A percentile compares a stretch with the other conserved stretches of the same genome.
Evolutionary conservation across 2,113 vertebrate genomes (phyloP).

Genomic region (Falcunculus frontatus): DNA sequence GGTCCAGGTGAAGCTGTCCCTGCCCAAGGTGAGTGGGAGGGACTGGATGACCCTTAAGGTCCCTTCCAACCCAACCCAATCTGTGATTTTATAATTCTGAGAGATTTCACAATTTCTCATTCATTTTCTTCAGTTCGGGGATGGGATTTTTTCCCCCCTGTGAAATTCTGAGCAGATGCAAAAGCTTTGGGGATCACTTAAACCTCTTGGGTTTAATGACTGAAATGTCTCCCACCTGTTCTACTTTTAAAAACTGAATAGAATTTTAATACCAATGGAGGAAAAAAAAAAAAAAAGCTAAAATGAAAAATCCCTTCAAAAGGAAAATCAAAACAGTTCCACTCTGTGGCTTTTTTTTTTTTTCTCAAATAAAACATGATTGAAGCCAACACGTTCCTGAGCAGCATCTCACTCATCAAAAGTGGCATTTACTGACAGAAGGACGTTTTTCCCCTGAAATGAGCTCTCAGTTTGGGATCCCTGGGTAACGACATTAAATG

Average conservation of each 20-base stretch:
- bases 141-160: too few relatives aligned
- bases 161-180: neutral
- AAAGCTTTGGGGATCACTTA: neutral
- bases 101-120: neutral
- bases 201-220: neutral
- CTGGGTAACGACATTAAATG: neutral
- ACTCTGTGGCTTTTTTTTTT: neutral
- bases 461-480: neutral
- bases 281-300: too few relatives aligned
- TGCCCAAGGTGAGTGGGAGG: neutral
- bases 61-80: neutral
- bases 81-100: neutral
- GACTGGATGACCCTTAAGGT: neutral
- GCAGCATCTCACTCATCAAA: constrained; percentile 15
- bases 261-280: neutral
- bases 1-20: neutral
- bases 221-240: neutral
- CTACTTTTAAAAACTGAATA: neutral
- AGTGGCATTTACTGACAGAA: constrained; percentile 27
- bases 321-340: constrained; percentile 34
- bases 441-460: neutral
- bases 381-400: neutral
- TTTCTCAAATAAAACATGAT: neutral
- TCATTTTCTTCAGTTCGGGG: neutral
- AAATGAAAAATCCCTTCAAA: constrained; percentile 8